A percentile compares a stretch with the other conserved stretches of the same genome.
phyloP scores from a whole-genome alignment of 2,888 invertebrate species.

The Brachypalpus laphriformis region DNA sequence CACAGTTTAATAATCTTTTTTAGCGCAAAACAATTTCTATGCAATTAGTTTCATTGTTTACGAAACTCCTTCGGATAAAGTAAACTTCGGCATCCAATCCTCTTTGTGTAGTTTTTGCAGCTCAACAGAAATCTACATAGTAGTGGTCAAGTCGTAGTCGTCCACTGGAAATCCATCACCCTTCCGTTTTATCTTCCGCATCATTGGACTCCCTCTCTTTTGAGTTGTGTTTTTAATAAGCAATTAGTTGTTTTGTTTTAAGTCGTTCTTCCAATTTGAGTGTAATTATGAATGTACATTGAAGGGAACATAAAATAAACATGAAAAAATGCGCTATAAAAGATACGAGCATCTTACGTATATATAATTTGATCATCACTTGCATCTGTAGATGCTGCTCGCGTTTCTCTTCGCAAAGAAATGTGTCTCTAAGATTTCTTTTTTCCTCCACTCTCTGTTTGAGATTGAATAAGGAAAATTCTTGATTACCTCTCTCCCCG shows the following conservation, averaged over 20 bases:
- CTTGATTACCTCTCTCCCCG: conserved; percentile 14
- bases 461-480: conserved; percentile 24
- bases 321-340: not conserved
- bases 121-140: not conserved
- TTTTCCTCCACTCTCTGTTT: not conserved
- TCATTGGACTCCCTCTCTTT: conserved; percentile 2
- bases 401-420: not conserved
- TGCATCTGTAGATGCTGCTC: not conserved
- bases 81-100: conserved; percentile 24
- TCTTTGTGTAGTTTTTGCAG: not conserved
- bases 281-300: conserved; percentile 17
- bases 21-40: conserved; percentile 24
- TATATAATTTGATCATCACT: conserved; percentile 33
- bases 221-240: conserved; percentile 53
- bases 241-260: conserved; percentile 51
- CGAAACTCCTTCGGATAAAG: conserved; percentile 32
- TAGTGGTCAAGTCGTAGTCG: not conserved
- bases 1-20: conserved; percentile 10
- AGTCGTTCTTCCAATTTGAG: conserved; percentile 24
- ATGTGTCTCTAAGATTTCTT: conserved; percentile 10
- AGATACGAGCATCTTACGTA: not conserved
- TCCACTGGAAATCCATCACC: conserved; percentile 2
- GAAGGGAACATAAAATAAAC: not conserved
- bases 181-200: conserved; percentile 25
- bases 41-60: conserved; percentile 51